Evolutionary conservation across 2,888 invertebrate species (phyloP).

Genomic region (Cosmia pyralina): DNA sequence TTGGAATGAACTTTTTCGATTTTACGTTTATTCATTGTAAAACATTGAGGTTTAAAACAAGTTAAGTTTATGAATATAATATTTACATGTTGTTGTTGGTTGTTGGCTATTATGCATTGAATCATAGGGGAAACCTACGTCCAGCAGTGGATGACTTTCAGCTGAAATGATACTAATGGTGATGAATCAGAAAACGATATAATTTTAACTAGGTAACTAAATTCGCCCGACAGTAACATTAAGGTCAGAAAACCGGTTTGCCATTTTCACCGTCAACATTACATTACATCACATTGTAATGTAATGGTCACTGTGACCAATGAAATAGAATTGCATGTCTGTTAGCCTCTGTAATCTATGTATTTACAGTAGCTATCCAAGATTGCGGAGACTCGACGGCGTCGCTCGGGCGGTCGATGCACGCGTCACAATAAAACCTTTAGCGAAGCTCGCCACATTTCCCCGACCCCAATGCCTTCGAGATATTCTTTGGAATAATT

Average conservation of each 20-base stretch:
- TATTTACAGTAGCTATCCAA: conserved; percentile 80
- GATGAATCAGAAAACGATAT: background rate
- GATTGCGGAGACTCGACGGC: conserved; percentile 86
- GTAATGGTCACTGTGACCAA: conserved; percentile 22
- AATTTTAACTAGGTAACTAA: background rate
- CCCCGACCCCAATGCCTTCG: conserved; percentile 50
- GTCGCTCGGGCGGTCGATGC: conserved; percentile 84
- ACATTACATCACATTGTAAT: too few species aligned
- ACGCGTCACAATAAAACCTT: conserved; percentile 73
- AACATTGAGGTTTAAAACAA: conserved; percentile 47
- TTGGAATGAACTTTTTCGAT: conserved; percentile 40
- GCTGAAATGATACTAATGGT: background rate
- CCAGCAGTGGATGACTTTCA: background rate
- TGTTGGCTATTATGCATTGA: too few species aligned
- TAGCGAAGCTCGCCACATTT: conserved; percentile 61
- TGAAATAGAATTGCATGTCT: conserved; percentile 69
- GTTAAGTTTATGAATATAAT: conserved; percentile 51
- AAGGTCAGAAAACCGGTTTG: background rate
- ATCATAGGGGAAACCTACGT: background rate
- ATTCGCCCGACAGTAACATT: background rate
- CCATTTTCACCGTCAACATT: background rate
- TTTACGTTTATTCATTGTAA: conserved; percentile 48
- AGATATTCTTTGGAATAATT: conserved; percentile 61
- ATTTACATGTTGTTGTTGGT: background rate
- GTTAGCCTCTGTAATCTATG: conserved; percentile 73